Conservation (phyloP, 1,140 invertebrate species). For the Bombus sibiricus region DNA sequence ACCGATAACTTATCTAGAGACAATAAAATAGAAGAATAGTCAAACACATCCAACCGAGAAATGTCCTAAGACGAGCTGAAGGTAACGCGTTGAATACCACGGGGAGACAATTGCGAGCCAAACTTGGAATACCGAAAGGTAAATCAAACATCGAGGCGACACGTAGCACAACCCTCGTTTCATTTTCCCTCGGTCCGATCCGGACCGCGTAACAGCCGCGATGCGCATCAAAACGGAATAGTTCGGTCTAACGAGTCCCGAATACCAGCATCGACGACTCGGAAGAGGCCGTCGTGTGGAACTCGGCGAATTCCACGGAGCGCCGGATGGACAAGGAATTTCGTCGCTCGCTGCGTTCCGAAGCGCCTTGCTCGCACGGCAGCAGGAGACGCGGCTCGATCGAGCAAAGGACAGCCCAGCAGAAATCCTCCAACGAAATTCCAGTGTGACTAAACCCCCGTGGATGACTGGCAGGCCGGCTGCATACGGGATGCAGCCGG, state of each 20-base stretch:
- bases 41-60: background rate
- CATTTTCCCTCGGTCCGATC: background rate
- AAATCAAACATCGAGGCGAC: background rate
- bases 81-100: background rate
- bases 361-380: conserved; percentile 1
- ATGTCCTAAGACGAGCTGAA: background rate
- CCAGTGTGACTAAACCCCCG: conserved; percentile 77
- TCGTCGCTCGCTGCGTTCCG: conserved; percentile 42
- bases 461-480: conserved; percentile 74
- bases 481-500: conserved; percentile 67
- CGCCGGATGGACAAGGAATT: conserved; percentile 48
- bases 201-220: background rate
- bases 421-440: conserved; percentile 73
- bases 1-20: background rate
- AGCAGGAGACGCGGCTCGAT: conserved; percentile 46
- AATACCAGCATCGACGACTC: conserved; percentile 40
- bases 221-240: conserved; percentile 38
- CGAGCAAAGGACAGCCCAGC: conserved; percentile 48
- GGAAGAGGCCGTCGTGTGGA: background rate
- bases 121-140: background rate
- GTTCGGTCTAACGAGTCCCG: conserved; percentile 40
- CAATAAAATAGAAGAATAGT: background rate
- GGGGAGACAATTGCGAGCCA: background rate
- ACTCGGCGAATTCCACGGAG: conserved; percentile 49
- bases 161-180: conserved; percentile 4